A percentile compares a stretch with the other conserved stretches of the same genome.
phyloP scores from a whole-genome alignment of 1,140 invertebrate species.

The Musca vetustissima region DNA sequence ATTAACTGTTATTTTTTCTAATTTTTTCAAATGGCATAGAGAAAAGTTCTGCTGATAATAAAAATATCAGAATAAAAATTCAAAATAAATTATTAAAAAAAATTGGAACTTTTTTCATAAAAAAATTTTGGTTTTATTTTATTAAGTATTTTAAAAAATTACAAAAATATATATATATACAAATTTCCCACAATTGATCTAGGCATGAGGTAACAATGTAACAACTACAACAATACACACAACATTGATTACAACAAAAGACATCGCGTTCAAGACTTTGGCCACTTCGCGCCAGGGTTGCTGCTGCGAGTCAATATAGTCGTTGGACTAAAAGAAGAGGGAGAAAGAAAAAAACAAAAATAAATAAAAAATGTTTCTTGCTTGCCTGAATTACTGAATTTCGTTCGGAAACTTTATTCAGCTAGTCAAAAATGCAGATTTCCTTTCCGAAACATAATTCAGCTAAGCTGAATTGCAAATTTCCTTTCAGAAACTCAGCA shows the following conservation, averaged over 20 bases:
- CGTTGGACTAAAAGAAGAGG: no score
- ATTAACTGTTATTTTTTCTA: neutral
- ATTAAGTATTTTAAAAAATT: no score
- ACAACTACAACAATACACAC: constrained; percentile 31
- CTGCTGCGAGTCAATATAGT: constrained; percentile 36
- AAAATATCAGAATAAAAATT: no score
- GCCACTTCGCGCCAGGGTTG: constrained; percentile 47
- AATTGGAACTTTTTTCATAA: constrained; percentile 27
- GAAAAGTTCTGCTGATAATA: no score
- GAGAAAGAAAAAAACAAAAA: constrained; percentile 1
- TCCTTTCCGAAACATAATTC: no score
- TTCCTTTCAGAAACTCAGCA: no score
- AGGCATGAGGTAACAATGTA: constrained; percentile 11
- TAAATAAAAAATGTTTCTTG: neutral
- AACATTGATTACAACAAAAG: constrained; percentile 29
- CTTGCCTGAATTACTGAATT: no score
- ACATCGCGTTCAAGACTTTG: constrained; percentile 41
- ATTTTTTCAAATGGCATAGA: neutral
- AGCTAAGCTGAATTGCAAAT: no score
- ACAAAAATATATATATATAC: no score
- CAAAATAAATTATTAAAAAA: constrained; percentile 7
- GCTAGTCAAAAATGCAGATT: no score
- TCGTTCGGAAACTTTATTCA: no score
- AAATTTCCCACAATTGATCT: neutral
- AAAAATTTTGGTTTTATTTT: constrained; percentile 5